These are phyloP conservation scores for Caenorhabditis sp. DNA, from an alignment of 2,888 invertebrate species.

Conservation along the genomic window DNA sequence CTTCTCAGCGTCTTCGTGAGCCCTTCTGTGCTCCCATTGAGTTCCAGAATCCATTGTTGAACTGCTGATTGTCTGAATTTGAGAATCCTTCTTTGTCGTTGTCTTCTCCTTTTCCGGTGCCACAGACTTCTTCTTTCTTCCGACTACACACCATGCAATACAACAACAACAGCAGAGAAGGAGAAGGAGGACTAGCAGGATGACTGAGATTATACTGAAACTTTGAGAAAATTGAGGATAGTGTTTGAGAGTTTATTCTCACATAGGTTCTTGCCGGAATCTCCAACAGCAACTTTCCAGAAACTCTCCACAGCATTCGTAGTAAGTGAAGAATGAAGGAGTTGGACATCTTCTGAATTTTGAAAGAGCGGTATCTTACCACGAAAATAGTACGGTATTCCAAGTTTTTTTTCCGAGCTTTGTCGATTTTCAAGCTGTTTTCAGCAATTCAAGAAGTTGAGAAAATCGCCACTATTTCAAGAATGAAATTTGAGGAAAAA, in stretches of 20 bases:
- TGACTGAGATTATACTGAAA: slow-evolving; percentile 52
- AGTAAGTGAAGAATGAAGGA: slow-evolving; percentile 65
- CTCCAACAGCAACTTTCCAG: slow-evolving; percentile 67
- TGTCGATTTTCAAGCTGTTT: too few species aligned
- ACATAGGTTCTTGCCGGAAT: slow-evolving; percentile 67
- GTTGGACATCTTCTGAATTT: slow-evolving; percentile 68
- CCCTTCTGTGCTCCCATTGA: slow-evolving; percentile 47
- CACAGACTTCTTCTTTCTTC: slow-evolving; percentile 40
- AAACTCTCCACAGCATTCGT: slow-evolving; percentile 70
- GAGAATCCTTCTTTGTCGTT: slow-evolving; percentile 36
- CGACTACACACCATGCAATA: slow-evolving; percentile 40
- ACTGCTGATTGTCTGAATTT: slow-evolving; percentile 57
- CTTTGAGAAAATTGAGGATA: background rate
- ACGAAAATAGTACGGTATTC: too few species aligned
- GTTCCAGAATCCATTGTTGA: slow-evolving; percentile 53
- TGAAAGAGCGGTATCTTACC: background rate
- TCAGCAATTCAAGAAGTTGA: too few species aligned
- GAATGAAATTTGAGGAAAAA: too few species aligned
- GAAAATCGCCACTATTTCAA: too few species aligned
- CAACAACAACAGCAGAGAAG: slow-evolving; percentile 69
- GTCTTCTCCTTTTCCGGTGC: slow-evolving; percentile 35
- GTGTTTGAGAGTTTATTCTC: slow-evolving; percentile 8
- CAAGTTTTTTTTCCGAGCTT: too few species aligned
- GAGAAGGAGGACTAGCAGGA: slow-evolving; percentile 50
- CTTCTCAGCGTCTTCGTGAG: slow-evolving; percentile 29